Evolutionary conservation across 2,113 vertebrate genomes (phyloP).

Genomic region (Serinus canaria): DNA sequence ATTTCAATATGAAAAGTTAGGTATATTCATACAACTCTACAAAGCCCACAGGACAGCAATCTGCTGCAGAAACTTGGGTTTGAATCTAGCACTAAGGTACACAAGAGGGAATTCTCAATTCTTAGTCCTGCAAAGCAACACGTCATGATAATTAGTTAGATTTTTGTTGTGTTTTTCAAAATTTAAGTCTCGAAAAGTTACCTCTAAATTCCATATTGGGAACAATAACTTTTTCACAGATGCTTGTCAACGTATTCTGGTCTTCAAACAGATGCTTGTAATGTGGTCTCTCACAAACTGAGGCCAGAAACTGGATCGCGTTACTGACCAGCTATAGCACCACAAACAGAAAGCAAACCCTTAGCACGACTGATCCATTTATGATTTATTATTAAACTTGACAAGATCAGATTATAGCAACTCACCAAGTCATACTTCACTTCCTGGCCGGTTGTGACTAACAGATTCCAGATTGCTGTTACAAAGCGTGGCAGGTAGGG

Average conservation of each 20-base stretch:
- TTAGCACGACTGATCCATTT: not conserved
- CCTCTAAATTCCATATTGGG: constrained; percentile 99
- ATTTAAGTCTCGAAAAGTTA: constrained; percentile 56
- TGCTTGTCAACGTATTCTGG: constrained; percentile 94
- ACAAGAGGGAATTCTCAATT: not conserved
- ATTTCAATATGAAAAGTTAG: not conserved
- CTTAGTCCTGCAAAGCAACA: not conserved
- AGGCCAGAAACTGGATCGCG: constrained; percentile 97
- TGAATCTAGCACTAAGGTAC: not conserved
- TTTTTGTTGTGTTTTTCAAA: not conserved
- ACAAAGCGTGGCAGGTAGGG: constrained; percentile 95
- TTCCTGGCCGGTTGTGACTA: constrained; percentile 96
- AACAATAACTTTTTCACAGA: constrained; percentile 98
- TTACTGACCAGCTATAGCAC: constrained; percentile 91
- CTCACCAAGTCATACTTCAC: constrained; percentile 98
- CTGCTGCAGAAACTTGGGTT: not conserved
- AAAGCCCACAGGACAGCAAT: not conserved
- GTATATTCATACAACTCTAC: not conserved
- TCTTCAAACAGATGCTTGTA: constrained; percentile 98
- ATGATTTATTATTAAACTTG: not conserved
- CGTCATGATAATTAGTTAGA: not conserved
- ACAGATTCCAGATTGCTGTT: constrained; percentile 96
- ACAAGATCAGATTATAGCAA: not conserved
- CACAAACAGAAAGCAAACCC: not conserved
- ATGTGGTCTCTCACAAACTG: constrained; percentile 95